Evolutionary conservation across 2,888 invertebrate genomes (phyloP).

Genomic region (Volucella inanis): DNA sequence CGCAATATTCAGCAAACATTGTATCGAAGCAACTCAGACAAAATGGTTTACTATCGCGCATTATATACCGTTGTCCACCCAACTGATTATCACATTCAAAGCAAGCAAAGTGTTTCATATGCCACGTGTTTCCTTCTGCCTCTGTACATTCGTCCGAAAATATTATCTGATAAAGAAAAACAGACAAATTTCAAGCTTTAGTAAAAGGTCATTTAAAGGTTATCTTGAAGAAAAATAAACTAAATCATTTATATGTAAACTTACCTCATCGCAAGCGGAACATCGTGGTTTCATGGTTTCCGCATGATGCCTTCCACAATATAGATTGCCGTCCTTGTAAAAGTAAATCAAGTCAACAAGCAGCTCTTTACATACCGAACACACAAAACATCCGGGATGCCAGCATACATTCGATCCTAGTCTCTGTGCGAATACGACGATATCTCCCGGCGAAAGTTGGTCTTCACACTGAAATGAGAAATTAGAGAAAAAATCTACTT

Average conservation of each 20-base stretch:
- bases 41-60: constrained; percentile 97
- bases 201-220: too few species aligned
- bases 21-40: constrained; percentile 97
- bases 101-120: constrained; percentile 99
- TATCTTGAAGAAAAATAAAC: constrained; percentile 73
- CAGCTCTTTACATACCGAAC: constrained; percentile 95
- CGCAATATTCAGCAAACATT: constrained; percentile 98
- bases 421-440: constrained; percentile 94
- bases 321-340: constrained; percentile 93
- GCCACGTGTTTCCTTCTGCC: constrained; percentile 99
- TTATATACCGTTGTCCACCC: constrained; percentile 98
- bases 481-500: constrained; percentile 27
- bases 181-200: too few species aligned
- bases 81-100: constrained; percentile 96
- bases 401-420: constrained; percentile 93
- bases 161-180: constrained; percentile 89
- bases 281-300: constrained; percentile 98
- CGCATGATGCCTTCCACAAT: constrained; percentile 98
- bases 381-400: constrained; percentile 98
- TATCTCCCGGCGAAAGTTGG: constrained; percentile 92
- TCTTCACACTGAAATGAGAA: constrained; percentile 90
- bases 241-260: too few species aligned
- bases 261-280: constrained; percentile 98
- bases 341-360: constrained; percentile 99
- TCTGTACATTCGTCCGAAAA: constrained; percentile 99